Evolutionary conservation across 2,888 invertebrate species (phyloP).

Genomic region (Chymomyza procnemis): DNA sequence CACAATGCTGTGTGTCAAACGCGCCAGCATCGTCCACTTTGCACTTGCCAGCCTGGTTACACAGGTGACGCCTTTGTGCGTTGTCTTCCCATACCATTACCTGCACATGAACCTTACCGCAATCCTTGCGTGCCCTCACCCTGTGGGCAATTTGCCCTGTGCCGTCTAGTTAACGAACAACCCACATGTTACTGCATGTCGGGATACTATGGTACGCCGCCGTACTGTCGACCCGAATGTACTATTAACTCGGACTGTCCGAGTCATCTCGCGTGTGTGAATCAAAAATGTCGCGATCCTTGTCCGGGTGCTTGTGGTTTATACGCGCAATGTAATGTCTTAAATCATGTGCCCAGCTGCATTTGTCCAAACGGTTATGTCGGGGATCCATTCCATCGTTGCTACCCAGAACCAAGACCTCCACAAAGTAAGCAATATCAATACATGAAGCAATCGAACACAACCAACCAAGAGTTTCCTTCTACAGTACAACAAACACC

Average conservation of each 20-base stretch:
- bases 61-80: constrained; percentile 86
- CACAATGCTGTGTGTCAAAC: constrained; percentile 81
- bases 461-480: neutral
- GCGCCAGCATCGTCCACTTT: constrained; percentile 81
- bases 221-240: constrained; percentile 86
- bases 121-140: constrained; percentile 84
- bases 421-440: neutral
- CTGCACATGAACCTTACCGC: constrained; percentile 69
- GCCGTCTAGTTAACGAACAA: constrained; percentile 82
- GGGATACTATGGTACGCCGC: constrained; percentile 84
- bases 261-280: constrained; percentile 84
- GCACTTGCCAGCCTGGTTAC: constrained; percentile 82
- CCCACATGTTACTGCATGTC: constrained; percentile 83
- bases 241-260: constrained; percentile 85
- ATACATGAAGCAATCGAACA: constrained; percentile 54
- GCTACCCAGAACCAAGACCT: constrained; percentile 78
- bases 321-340: constrained; percentile 85
- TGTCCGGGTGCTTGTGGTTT: constrained; percentile 86
- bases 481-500: constrained; percentile 54
- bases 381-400: constrained; percentile 84
- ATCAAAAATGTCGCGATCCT: constrained; percentile 85
- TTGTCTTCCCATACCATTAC: constrained; percentile 80
- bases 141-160: constrained; percentile 85
- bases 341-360: constrained; percentile 86
- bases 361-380: constrained; percentile 83